Evolutionary conservation across 2,888 invertebrate genomes (phyloP), one percentile per base, ranked within the genome.

Genomic region (Cacoxenus indagator): DNA sequence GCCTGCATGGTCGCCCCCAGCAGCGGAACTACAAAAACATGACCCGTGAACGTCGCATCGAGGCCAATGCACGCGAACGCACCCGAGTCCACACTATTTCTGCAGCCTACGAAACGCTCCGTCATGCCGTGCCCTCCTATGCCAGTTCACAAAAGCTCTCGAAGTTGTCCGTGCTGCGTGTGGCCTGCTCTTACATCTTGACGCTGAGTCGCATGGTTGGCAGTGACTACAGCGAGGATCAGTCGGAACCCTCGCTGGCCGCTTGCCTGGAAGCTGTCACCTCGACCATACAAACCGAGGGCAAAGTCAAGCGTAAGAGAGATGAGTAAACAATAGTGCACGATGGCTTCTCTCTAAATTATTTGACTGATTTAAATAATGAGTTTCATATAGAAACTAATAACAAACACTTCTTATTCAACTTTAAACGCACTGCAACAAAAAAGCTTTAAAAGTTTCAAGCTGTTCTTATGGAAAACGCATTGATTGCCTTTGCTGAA

Each of bases 11-110:
- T 19, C 85, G 89, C 67, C 89, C 91, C 67, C 93, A 94, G 73
- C 95, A 95, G 83, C 90, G 96, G 74, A 97, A 97, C 86, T 97
- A 97, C 88, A 97, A 97, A 85, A 97, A 96, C 86, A 97, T 97
- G 96, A 97, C 96, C 0, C 90, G 96, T 22, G 97, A 97, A 86
- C 89, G 97, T 76, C 90, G 97, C 74, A 96, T 97, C 84, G 97
- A 98, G 86, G 97, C 97, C 0, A 98, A 98, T 85, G 97, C 97
- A 0, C 90, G 97, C 4, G 97, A 98, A 86, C 89, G 97, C 70
- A 96, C 97, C 5, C 90, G 97, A 65, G 97, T 98, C 0, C 97
- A 98, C 87, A 97, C 97, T 0, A 98, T 98, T 75, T 96, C 96
- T 83, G 97, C 97, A 0, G 97, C 97, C 0, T 98, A 97, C 86